Base-by-base conservation (phyloP, 2,797 vertebrate species). In the Cossypha heuglini region DNA sequence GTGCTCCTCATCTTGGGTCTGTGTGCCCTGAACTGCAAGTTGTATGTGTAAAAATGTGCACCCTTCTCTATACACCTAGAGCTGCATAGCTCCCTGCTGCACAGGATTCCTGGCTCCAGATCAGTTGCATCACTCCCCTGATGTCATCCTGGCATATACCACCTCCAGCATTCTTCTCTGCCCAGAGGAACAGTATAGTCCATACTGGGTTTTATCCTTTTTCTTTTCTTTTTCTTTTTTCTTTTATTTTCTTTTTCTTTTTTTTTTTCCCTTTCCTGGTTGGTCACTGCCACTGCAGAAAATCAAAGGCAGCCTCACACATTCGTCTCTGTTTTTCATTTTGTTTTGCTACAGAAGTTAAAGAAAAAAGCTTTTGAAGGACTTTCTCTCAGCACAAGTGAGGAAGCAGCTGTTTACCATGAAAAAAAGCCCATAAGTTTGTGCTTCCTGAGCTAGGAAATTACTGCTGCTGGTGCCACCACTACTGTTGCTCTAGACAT, bases 291-390 rank as follows among this genome's bases (percentile, higher is more conserved):
- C 81, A 58, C 63, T 91, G 64, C 71, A 68, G 52, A 95, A 90
- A 96, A 92, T 93, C 77, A 92, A 95, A 96, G 86, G n/a, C 93
- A 92, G 57, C 61, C 42, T 95, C 46, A 49, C 71, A 85, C 74
- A 74, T 86, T 96, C 89, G 92, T 87, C 77, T 92, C 86, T 94
- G 88, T 52, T 94, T 96, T 92, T 95, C 71, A 93, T 96, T 97
- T 96, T 72, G 25, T 91, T 93, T 96, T 93, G 67, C 72, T 89
- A 25, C 57, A 96, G 71, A 92, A 92, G 72, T 93, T 88, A 67
- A 92, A 87, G 63, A 58, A 85, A 90, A 97, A 93, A 90, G 61
- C 77, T 85, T 92, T 92, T 73, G 84, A 78, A 93, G 43, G 74
- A 89, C 92, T 92, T 94, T 94, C 78, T 92, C 51, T 85, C 58